Conservation (phyloP, 2,888 invertebrate species). For the Eurois occulta region DNA sequence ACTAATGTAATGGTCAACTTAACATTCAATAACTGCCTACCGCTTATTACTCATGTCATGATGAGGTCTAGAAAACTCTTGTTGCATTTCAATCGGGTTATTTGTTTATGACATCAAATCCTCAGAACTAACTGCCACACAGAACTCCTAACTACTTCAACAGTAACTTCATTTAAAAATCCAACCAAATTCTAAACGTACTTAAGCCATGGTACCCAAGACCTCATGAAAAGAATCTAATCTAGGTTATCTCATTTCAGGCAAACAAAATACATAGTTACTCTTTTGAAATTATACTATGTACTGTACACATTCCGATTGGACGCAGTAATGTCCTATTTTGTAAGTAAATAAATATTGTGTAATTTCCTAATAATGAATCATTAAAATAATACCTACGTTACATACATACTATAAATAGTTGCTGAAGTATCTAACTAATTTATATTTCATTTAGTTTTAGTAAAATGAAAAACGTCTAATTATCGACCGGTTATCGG, state of each 20-base stretch:
- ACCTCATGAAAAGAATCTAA: constrained; percentile 18
- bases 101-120: constrained; percentile 12
- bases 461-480: constrained; percentile 32
- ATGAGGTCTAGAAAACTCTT: constrained; percentile 50
- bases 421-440: background rate
- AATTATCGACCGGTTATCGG: constrained; percentile 42
- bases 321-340: background rate
- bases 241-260: constrained; percentile 17
- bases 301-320: background rate
- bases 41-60: constrained; percentile 53
- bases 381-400: constrained; percentile 6
- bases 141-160: background rate
- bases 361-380: constrained; percentile 16
- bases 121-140: background rate
- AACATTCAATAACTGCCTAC: constrained; percentile 46
- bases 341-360: constrained; percentile 16
- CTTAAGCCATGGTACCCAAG: background rate
- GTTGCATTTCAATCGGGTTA: constrained; percentile 8
- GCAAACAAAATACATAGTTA: constrained; percentile 9
- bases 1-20: constrained; percentile 63
- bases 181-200: background rate
- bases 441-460: constrained; percentile 16
- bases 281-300: constrained; percentile 28
- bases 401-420: background rate
- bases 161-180: background rate